Conservation (phyloP, 2,797 vertebrate genomes). For the Cyclura pinguis region DNA sequence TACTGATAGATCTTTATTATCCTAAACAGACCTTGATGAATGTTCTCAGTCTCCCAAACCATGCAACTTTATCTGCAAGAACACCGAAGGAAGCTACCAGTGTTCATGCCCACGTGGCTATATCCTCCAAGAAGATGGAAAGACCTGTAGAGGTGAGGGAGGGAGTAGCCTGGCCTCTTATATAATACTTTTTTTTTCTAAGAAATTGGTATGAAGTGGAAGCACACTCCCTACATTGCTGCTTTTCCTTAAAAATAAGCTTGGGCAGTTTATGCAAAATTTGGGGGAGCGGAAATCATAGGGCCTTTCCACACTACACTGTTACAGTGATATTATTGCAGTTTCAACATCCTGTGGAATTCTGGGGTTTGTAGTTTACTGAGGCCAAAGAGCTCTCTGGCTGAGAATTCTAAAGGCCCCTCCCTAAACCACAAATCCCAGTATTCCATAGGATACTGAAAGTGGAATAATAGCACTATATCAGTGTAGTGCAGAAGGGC, state of each 20-base stretch:
- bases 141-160: constrained; percentile 81
- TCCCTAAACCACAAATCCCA: too few species aligned
- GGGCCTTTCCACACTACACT: too few species aligned
- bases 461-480: too few species aligned
- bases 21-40: constrained; percentile 80
- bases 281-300: too few species aligned
- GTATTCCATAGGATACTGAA: too few species aligned
- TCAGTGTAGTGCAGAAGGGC: too few species aligned
- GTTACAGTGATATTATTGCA: too few species aligned
- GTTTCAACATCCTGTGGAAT: too few species aligned
- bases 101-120: constrained; percentile 81
- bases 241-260: neutral
- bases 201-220: neutral
- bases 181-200: neutral
- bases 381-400: too few species aligned
- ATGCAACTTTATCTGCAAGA: constrained; percentile 85
- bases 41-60: constrained; percentile 82
- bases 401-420: too few species aligned
- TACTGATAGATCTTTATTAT: constrained; percentile 27
- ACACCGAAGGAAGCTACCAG: constrained; percentile 80
- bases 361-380: too few species aligned
- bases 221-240: neutral
- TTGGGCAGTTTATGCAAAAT: neutral
- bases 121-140: constrained; percentile 82
- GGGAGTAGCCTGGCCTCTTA: neutral